Evolutionary conservation across 2,888 invertebrate genomes (phyloP), one percentile per base, ranked within the genome.

Genomic region (Poecilobothrus nobilitatus): DNA sequence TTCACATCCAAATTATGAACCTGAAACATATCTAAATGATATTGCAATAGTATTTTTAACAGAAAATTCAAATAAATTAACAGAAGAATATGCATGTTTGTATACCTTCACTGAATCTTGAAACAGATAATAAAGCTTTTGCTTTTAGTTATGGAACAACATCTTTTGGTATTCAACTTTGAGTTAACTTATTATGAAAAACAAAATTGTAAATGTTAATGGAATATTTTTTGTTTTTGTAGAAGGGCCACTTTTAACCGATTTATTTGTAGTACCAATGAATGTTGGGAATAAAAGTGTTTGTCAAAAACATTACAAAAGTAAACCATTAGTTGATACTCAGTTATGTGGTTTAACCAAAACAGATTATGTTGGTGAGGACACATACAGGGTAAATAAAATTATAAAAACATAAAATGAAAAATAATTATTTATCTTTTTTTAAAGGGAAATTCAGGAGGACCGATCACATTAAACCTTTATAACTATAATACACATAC

Each of bases 1-100:
- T 21, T 64, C 63, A 34, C 73, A 73, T 67, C 73, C 73, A 6
- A 34, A 69, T 21, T 73, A 73, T 37, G 65, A 53, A 1, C 18
- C 8, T 61, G 33, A 65, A 1, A 6, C 22, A 33, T 53, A 65
- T 9, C 65, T 65, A 21, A 65, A 68, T 68, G 68, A 68, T 20
- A 68, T 68, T 8, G 68, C 68, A 20, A 21, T 68, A n/a, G 20
- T 68, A 4, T 7, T 65, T 7, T 53, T 68, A 65, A 9, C 37
- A 8, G 63, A 20, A 44, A n/a, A 10, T 9, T 67, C 61, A 34
- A n/a, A 61, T 61, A 53, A n/a, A 15, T n/a, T 8, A 2, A 7
- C 9, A 8, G 9, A 62, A 20, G 5, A 1, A 9, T 21, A n/a
- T 8, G 9, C 2, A 21, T 62, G 62, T 22, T 10, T 62, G 1